These are phyloP conservation scores for Platichthys stellatus DNA, from an alignment of 2,113 vertebrate genomes.

Conservation along the genomic window DNA sequence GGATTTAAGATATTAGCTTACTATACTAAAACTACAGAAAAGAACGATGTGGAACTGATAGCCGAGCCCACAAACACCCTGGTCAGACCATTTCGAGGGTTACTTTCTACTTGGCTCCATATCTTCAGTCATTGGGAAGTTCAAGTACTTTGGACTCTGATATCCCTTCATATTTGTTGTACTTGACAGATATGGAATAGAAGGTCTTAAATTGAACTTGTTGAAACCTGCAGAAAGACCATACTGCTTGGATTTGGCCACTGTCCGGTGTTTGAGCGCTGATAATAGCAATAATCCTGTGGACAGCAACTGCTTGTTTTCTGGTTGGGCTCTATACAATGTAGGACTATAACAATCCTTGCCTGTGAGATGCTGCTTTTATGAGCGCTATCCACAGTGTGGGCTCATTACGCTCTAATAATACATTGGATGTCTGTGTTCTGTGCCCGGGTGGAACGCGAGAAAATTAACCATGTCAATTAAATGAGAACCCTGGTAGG, in stretches of 20 bases:
- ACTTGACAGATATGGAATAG: no score
- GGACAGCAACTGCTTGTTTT: neutral
- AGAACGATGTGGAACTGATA: no score
- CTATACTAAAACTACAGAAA: no score
- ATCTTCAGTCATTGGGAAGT: no score
- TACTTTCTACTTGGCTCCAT: no score
- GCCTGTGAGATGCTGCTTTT: neutral
- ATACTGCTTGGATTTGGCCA: neutral
- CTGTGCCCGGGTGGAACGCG: slow-evolving; percentile 78
- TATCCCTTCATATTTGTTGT: no score
- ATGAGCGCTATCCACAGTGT: neutral
- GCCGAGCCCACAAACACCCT: no score
- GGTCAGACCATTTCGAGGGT: no score
- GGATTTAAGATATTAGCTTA: no score
- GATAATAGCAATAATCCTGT: neutral
- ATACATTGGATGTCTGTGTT: slow-evolving; percentile 86
- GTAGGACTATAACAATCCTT: neutral
- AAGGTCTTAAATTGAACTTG: no score
- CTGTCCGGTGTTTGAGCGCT: neutral
- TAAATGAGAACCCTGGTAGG: slow-evolving; percentile 66
- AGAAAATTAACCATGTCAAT: slow-evolving; percentile 88
- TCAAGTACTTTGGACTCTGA: no score
- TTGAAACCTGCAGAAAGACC: neutral
- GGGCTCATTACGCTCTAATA: slow-evolving; percentile 87
- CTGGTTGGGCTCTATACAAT: neutral